Base-by-base conservation (phyloP, 2,113 vertebrate species). In the Columba livia region DNA sequence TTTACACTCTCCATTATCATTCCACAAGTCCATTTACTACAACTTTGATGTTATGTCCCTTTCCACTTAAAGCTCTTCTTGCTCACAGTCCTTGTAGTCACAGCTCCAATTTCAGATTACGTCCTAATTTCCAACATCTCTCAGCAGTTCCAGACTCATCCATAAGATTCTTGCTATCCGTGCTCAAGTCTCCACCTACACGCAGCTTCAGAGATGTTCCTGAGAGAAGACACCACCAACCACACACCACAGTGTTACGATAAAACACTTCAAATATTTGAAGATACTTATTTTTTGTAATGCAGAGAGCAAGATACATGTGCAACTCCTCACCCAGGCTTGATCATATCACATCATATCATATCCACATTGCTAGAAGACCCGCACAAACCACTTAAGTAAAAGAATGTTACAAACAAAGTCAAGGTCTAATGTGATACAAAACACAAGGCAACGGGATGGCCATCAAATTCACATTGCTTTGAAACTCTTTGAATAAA, bases 321-420 rank as follows among this genome's bases (percentile, higher is more conserved):
- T 36, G 17, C 28, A 44, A 10, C 28, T 62, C 58, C 36, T 80
- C 50, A 77, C 9, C 14, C 19, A 31, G 47, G 20, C 38, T 84
- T 38, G 15, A 56, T 40, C 38, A 23, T 0, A 32, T 7, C 19
- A 26, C 0, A 56, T 40, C 38, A 23, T 0, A 32, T 7, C 19
- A 26, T 0, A 12, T 13, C 50, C 79, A 4, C 2, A 12, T 1
- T 57, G 34, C 54, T 36, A 26, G 16, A 47, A 85, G 24, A 66
- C 42, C 12, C 5, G 2, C 34, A 34, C 3, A 61, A 31, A n/a
- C 19, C 13, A 8, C 5, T 18, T 51, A 26, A 26, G 7, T 4
- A 10, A 64, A 88, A 75, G 8, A 28, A 64, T 0, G 5, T 36
- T n/a, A 5, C 1, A 36, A 85, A 42, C 23, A 38, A 79, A 78